Percentiles rank a stretch among this genome's conserved stretches.
Conservation (phyloP, 2,888 invertebrate species). For the Hylaea fasciaria region DNA sequence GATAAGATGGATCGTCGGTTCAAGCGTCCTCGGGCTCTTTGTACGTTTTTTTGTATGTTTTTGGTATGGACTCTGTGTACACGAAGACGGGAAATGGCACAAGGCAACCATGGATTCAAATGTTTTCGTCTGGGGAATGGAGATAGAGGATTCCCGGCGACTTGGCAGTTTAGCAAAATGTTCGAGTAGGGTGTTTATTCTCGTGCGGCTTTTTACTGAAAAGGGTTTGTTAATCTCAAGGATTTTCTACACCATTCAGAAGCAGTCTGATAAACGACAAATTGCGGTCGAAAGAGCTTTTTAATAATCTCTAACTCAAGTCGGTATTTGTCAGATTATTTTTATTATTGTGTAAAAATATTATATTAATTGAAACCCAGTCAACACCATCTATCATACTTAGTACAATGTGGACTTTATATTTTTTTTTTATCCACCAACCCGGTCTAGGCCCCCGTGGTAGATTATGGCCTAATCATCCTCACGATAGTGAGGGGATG, state of each 20-base stretch:
- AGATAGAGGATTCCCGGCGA: background rate
- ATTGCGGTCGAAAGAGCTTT: no score
- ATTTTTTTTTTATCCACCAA: no score
- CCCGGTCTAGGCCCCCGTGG: no score
- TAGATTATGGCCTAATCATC: no score
- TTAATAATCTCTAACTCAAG: no score
- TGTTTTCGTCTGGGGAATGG: background rate
- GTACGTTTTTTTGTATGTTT: slow-evolving; percentile 14
- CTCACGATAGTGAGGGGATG: no score
- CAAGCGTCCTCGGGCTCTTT: slow-evolving; percentile 3
- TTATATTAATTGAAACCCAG: no score
- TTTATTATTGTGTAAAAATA: no score
- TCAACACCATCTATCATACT: no score
- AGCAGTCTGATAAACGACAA: no score
- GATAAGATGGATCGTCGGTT: slow-evolving; percentile 25
- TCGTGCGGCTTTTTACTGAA: background rate
- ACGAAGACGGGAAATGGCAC: background rate
- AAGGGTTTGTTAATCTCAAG: background rate
- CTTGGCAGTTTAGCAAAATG: background rate
- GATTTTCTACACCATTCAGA: background rate
- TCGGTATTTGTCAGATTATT: no score
- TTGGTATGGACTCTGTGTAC: slow-evolving; percentile 2
- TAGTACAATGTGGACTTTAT: no score
- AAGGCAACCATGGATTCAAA: background rate
- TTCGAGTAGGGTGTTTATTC: background rate